Base-by-base conservation (phyloP, 2,888 invertebrate species). In the Brachyptera putata region DNA sequence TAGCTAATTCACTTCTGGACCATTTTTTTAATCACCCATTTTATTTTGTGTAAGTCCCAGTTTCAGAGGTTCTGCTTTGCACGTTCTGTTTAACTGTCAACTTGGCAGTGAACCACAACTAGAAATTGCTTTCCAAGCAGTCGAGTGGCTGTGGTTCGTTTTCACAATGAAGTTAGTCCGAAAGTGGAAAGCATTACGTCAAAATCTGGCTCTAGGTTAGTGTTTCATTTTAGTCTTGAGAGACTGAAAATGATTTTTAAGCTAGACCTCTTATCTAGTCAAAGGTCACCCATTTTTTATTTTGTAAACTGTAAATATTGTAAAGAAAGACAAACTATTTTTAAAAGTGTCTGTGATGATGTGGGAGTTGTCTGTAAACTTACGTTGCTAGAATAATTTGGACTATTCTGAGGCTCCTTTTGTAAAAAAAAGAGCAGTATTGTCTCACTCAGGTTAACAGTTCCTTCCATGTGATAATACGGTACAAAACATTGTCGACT, bases 301-400 rank as follows among this genome's bases (percentile, higher is more conserved):
- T 58, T 61, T 63, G 50, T 63, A 61, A 64, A 61, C 30, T 65
- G 64, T 63, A 64, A 58, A 64, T 64, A 64, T 58, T 59, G 61
- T 58, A 60, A 22, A 53, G 58, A 58, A 58, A 60, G 46, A 60
- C 46, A 61, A 56, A 62, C 57, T 57, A 64, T 63, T 65, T 66
- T 66, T 66, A 62, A 66, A 66, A 66, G 62, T 63, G 64, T 64
- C 66, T 66, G 66, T 66, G 66, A 66, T 66, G 64, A 62, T 63
- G 55, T 61, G 61, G 62, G 63, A 65, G 64, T 66, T 63, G 62
- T 58, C 60, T 66, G 66, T 66, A 66, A 66, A 66, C 66, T 64
- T 63, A 22, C 63, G 58, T 60, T 63, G 63, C 49, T 59, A 37
- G 41, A 55, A 53, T 21, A 25, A 11, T 9, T 13, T n/a, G 18